Evolutionary conservation across 1,140 invertebrate species (phyloP), one percentile per base, ranked within the genome.

Genomic region (Thaumetopoea pityocampa): DNA sequence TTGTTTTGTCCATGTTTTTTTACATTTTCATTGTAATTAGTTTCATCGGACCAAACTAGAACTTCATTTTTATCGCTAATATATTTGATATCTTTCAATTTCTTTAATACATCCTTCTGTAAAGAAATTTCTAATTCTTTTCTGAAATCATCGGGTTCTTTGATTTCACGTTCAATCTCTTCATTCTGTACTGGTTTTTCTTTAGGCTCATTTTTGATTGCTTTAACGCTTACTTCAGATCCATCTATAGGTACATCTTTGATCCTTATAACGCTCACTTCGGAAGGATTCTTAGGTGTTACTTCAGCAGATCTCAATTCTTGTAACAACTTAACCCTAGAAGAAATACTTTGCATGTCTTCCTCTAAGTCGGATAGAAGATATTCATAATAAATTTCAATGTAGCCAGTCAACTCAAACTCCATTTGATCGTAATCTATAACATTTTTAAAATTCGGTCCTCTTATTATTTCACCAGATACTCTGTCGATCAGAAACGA

Each of bases 381-480:
- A 14, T 59, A 64, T 29, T 78, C 71, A 27, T 71, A 70, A 51
- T 82, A 82, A 26, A 80, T 68, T 40, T 78, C 76, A 0, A 59
- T 66, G 17, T 66, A 68, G 5, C 66, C 71, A 3, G 52, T 63
- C 6, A 82, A 8, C 44, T 80, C 73, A 35, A 82, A 80, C 4
- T 77, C 71, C 58, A 78, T 78, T 42, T 71, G 63, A 12, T 48
- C 47, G 15, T 78, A 80, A 50, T 82, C 73, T 16, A 82, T 77
- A 1, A 80, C 54, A 45, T 82, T 82, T 47, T 74, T 76, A 26
- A 82, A 80, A 0, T 52, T 41, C 0, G 62, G 59, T 1, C 74
- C 71, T 8, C 78, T 45, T 18, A 82, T 68, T 8, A 76, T 72
- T 62, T 82, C 73, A 4, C 64, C 65, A 3, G 78, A 82, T 0